phyloP scores from a whole-genome alignment of 2,797 vertebrate species.

The Tapera naevia region DNA sequence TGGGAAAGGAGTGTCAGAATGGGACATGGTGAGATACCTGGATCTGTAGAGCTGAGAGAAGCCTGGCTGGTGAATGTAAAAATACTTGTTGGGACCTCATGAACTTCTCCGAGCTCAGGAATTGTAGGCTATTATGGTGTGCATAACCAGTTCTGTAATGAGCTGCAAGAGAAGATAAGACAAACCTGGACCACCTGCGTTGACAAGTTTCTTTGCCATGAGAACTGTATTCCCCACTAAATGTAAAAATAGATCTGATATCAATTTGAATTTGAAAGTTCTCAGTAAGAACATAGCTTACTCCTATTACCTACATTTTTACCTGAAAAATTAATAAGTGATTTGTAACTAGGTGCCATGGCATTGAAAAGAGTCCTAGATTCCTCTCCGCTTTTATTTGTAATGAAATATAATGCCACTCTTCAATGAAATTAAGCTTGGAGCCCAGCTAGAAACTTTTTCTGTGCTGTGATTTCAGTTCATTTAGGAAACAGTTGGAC shows the following conservation, averaged over 20 bases:
- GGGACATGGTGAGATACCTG: background rate
- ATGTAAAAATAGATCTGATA: background rate
- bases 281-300: background rate
- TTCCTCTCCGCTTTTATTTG: background rate
- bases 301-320: background rate
- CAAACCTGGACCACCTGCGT: background rate
- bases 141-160: background rate
- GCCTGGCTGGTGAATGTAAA: background rate
- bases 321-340: background rate
- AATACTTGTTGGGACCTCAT: background rate
- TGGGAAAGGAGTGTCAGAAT: background rate
- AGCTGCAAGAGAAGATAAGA: background rate
- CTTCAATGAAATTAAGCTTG: slow-evolving; percentile 29
- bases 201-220: background rate
- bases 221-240: background rate
- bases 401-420: background rate
- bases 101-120: background rate
- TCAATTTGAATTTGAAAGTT: background rate
- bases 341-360: background rate
- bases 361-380: background rate
- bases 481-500: background rate
- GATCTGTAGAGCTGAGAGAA: background rate
- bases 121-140: background rate
- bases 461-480: background rate
- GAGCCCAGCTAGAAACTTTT: slow-evolving; percentile 3